Evolutionary conservation across 2,797 vertebrate species (phyloP), one percentile per base, ranked within the genome.

Genomic region (Catharus ustulatus): DNA sequence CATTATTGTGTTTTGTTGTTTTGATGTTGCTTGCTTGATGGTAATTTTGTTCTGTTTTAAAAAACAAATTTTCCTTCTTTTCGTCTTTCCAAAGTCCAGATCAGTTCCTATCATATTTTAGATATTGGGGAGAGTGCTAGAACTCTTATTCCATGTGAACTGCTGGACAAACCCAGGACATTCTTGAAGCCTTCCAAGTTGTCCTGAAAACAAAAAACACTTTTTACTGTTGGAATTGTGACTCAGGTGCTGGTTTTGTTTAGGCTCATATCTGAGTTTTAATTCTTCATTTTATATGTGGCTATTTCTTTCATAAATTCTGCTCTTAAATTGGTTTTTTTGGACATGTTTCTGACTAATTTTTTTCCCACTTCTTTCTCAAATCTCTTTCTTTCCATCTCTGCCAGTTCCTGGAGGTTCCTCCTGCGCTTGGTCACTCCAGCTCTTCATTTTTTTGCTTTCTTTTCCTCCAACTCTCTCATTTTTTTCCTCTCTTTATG

Each of bases 91-190:
- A 5, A 57, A 61, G 20, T 18, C 18, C 21, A 9, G 10, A 2
- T 17, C 26, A 32, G 6, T 36, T 77, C 5, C 16, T 32, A 14
- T 20, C 5, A 18, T 34, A 13, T 32, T 74, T 64, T 23, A 77
- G 45, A 12, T 68, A 14, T 0, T 48, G 27, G 2, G 38, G 9
- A 45, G 22, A 40, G 15, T 6, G n/a, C 20, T 15, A 0, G 0
- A 26, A 40, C 26, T 68, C 3, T 9, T n/a, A 16, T 3, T 66
- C 15, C 23, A 11, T 26, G 5, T 6, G 27, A 55, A 14, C 23
- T 68, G 6, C 15, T 45, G 1, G 24, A 61, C 36, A 68, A 67
- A 58, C 24, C 10, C 27, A 14, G 20, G 19, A 10, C 1, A 4
- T 73, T 58, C 43, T 68, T n/a, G 23, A 34, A 55, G 13, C 22